Base-by-base conservation (phyloP, 2,888 invertebrate genomes). In the Philereme vetulata region DNA sequence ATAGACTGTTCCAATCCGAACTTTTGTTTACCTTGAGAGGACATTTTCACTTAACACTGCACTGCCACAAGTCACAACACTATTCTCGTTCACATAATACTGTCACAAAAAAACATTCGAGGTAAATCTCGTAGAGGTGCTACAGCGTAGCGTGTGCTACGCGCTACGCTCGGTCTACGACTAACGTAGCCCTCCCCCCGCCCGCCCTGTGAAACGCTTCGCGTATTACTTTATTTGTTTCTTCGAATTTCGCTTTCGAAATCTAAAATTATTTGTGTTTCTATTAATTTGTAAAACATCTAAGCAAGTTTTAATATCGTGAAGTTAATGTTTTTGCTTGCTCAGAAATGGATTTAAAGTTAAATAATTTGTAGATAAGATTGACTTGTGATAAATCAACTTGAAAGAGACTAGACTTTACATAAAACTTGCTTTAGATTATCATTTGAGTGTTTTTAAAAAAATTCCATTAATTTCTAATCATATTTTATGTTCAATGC, bases 121-220 rank as follows among this genome's bases (percentile, higher is more conserved):
- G 34, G 46, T 50, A 65, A 64, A 60, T 50, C 42, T 6, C 55
- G 63, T 61, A 61, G 52, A 35, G 4, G 56, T 46, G 60, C 67
- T 63, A 69, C 79, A 74, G 60, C 85, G 88, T 86, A 87, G 88
- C 89, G 88, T 70, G 78, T 76, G 82, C 84, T 83, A 82, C 83
- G 85, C 72, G 77, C 86, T 83, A 86, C 88, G 88, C 81, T 84
- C 80, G 78, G 71, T 80, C 82, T 84, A 81, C 82, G 84, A 91
- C 90, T 91, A 89, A 81, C 88, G 89, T 81, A 83, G 82, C 77
- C 85, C 72, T 84, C 88, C 86, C 88, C 75, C 83, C 76, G 80
- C 72, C 70, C 68, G 71, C 69, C 71, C 74, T 21, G 76, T 74
- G 70, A 74, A 73, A 68, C 77, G 73, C 76, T 70, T 66, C 51